Evolutionary conservation across 1,140 invertebrate genomes (phyloP), one percentile per base, ranked within the genome.

Genomic region (Panagrolaimus sp.): DNA sequence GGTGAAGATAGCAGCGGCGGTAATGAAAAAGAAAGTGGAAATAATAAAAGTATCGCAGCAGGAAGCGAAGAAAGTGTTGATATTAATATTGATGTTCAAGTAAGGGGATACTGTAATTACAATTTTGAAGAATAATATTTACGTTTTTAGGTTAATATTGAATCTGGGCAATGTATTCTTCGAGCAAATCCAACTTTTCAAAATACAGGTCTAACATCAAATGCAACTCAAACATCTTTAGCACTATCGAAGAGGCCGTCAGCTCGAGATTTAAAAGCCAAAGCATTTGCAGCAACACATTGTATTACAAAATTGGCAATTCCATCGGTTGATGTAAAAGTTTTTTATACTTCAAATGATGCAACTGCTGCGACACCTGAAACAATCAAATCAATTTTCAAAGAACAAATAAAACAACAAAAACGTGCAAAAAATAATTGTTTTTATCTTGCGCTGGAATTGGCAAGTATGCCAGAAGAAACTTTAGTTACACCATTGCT

Each of bases 401-500:
- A 63, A 45, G 47, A 69, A 11, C 67, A 42, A 62, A 69, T 70
- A 5, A 9, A 27, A 43, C 11, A 51, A 38, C 53, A 20, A 43
- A 65, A 46, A 65, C 27, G 57, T 5, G n/a, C 38, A 5, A 82
- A 78, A 51, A 70, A 73, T 23, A 81, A 81, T 25, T 80, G 78
- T 66, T 80, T 80, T 45, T 80, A 82, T 61, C 47, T 82, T 8
- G 70, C 76, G 2, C 38, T 80, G 38, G 78, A 78, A 47, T 53
- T 80, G 73, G 78, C 78, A 38, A 78, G 68, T 14, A 80, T 80
- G 78, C 80, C 77, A 1, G 43, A 73, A 63, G 92, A 94, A 85
- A 94, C 92, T 0, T 91, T 95, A 66, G 92, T 96, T 73, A 93
- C 91, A 75, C 93, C 93, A 0, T 91, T 93, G 78, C 92, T 96